These are phyloP conservation scores for Paramormyrops kingsleyae DNA, from an alignment of 2,113 vertebrate genomes.

Conservation along the genomic window DNA sequence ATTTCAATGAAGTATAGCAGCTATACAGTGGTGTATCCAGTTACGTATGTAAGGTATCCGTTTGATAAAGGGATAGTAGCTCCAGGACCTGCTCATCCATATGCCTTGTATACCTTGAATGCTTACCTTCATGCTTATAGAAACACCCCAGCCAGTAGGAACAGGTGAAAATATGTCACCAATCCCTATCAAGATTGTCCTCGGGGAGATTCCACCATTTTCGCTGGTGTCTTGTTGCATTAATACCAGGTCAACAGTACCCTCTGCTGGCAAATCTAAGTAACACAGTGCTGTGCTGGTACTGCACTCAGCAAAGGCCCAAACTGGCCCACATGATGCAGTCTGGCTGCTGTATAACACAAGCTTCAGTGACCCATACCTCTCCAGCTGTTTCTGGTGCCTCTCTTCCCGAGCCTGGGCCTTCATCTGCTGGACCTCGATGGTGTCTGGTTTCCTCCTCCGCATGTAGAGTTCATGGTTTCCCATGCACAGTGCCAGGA, in stretches of 20 bases:
- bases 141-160: neutral
- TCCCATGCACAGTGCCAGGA: constrained; percentile 95
- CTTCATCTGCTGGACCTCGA: constrained; percentile 98
- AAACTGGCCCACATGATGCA: neutral
- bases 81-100: neutral
- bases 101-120: neutral
- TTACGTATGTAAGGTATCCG: neutral
- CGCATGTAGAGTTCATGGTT: constrained; percentile 98
- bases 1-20: neutral
- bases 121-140: neutral
- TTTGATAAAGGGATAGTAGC: neutral
- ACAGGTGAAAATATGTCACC: neutral
- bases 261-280: constrained; percentile 7
- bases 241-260: neutral
- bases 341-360: neutral
- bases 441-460: constrained; percentile 93
- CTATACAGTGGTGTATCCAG: neutral
- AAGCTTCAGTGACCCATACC: constrained; percentile 49
- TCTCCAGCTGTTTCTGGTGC: constrained; percentile 95
- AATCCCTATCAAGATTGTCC: neutral
- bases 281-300: neutral
- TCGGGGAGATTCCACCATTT: neutral
- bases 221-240: neutral
- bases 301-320: neutral
- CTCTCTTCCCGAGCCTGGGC: constrained; percentile 96